Evolutionary conservation across 37 sponge, comb jelly and placozoan genomes (phyloP).

Genomic region (Beroe forskalii): DNA sequence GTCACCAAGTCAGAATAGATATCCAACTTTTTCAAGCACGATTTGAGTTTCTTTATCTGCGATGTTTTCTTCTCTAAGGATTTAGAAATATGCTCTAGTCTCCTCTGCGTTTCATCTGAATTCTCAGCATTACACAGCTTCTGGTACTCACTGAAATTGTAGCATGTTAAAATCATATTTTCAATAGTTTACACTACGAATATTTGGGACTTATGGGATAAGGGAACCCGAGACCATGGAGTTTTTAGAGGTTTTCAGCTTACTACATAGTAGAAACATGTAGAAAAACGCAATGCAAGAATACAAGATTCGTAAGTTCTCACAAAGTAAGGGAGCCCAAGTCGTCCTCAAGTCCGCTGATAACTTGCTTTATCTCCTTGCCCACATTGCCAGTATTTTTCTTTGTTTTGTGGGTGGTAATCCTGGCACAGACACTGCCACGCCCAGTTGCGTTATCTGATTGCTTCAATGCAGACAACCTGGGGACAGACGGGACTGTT

Average conservation of each 20-base stretch:
- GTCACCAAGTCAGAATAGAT: no score
- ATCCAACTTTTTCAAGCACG: constrained; percentile 15
- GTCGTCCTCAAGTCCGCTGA: constrained; percentile 43
- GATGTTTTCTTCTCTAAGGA: constrained; percentile 4
- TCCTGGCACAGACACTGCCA: constrained; percentile 6
- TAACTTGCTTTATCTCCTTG: constrained; percentile 40
- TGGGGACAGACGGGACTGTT: no score
- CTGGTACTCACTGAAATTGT: constrained; percentile 26
- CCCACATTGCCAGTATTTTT: background rate
- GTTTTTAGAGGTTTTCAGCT: background rate
- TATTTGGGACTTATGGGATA: no score
- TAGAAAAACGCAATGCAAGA: background rate
- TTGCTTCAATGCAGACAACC: constrained; percentile 6
- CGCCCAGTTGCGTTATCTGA: background rate
- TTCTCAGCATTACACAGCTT: background rate
- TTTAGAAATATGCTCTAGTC: background rate
- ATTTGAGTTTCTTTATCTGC: constrained; percentile 12
- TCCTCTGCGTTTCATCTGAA: background rate
- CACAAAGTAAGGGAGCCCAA: constrained; percentile 22
- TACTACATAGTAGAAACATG: background rate
- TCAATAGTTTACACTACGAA: no score
- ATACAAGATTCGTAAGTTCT: background rate
- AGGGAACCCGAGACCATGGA: no score
- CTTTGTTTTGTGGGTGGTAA: background rate
- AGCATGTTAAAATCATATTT: no score